Evolutionary conservation across 2,113 vertebrate species (phyloP).

Genomic region (Mesembrinibis cayennensis): DNA sequence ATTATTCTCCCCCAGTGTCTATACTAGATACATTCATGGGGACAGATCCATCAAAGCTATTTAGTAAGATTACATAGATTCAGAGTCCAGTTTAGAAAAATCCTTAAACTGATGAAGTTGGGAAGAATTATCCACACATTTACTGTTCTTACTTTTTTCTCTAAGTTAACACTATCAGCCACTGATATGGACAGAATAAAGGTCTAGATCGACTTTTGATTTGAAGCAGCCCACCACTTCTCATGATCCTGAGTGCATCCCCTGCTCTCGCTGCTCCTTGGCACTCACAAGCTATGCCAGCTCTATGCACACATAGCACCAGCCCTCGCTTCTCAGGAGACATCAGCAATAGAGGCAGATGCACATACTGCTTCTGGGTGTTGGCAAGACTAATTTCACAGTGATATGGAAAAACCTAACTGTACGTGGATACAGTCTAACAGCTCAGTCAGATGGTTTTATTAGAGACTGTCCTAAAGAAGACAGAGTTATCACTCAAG

Average conservation of each 20-base stretch:
- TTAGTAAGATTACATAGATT: not conserved
- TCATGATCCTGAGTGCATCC: not conserved
- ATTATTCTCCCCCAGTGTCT: not conserved
- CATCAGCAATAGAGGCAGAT: not conserved
- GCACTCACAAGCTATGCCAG: not conserved
- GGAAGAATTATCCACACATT: not conserved
- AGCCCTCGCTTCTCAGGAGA: not conserved
- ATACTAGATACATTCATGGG: not conserved
- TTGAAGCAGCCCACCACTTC: not conserved
- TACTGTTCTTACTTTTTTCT: not conserved
- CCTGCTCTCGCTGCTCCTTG: not conserved
- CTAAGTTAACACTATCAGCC: not conserved
- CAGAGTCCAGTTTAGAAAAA: not conserved
- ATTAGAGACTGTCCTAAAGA: not conserved
- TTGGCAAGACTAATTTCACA: not conserved
- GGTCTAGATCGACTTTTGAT: not conserved
- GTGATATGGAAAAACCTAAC: not conserved
- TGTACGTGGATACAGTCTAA: not conserved
- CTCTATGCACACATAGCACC: not conserved
- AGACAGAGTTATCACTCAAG: not conserved
- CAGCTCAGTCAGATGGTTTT: not conserved
- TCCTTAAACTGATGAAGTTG: not conserved
- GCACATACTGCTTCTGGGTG: not conserved
- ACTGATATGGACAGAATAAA: not conserved
- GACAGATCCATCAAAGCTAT: not conserved